phyloP scores from a whole-genome alignment of 2,888 invertebrate species.

The Chloroclysta siterata region DNA sequence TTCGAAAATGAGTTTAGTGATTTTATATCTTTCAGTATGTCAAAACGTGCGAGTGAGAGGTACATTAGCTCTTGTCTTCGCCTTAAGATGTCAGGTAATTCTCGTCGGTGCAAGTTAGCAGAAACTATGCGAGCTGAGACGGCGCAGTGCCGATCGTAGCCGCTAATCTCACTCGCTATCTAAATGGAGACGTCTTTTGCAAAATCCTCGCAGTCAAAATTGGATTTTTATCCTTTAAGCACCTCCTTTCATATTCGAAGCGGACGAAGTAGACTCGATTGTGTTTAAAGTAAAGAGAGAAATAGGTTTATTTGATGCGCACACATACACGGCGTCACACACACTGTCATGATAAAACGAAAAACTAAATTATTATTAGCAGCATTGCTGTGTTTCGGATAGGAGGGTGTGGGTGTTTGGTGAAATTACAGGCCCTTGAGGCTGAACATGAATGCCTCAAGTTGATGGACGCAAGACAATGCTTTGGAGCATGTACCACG shows the following conservation, averaged over 20 bases:
- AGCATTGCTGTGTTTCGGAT: no score
- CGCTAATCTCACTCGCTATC: conserved; percentile 65
- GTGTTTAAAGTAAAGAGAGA: conserved; percentile 15
- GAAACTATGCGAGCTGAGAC: conserved; percentile 67
- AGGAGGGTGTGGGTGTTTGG: no score
- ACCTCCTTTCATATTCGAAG: conserved; percentile 47
- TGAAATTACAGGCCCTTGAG: no score
- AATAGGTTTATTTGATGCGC: neutral
- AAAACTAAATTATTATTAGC: neutral
- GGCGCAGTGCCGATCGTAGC: conserved; percentile 59
- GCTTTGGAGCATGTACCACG: no score
- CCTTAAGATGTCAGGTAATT: conserved; percentile 52
- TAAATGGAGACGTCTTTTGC: conserved; percentile 68
- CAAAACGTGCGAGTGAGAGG: no score
- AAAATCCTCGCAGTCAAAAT: conserved; percentile 64
- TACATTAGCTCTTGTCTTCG: no score
- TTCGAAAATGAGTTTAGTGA: no score
- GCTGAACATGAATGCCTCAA: no score
- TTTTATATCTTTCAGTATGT: no score
- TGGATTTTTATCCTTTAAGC: conserved; percentile 65
- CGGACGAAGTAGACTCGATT: conserved; percentile 38
- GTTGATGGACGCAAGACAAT: no score
- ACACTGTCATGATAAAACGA: neutral
- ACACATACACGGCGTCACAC: neutral
- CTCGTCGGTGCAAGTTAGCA: conserved; percentile 59